Base-by-base conservation (phyloP, 2,113 vertebrate species). In the Leptocoma aspasia region DNA sequence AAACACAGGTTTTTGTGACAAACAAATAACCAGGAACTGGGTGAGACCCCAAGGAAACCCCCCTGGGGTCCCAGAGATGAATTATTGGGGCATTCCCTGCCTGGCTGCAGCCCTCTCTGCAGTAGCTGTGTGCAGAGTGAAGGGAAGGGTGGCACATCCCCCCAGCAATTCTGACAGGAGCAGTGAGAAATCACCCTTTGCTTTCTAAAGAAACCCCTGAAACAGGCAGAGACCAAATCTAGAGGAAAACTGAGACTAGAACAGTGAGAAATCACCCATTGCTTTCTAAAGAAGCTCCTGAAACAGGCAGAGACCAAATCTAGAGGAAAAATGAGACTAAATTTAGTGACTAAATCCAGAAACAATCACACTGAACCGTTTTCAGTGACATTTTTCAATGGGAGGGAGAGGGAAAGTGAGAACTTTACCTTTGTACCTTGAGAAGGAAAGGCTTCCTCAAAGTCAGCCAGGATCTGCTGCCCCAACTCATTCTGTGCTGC, bases 381-480 rank as follows among this genome's bases (percentile, higher is more conserved):
- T 80, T 23, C 79, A 88, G 85, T 10, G 63, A 21, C 5, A 6
- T 14, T 86, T 59, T 33, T 54, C 45, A 73, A 17, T 0, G 19
- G 39, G 68, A 68, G 59, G 52, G 65, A 52, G 56, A 68, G 35
- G 52, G 27, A 54, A 95, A 92, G 26, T 2, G 35, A 90, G 84
- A 90, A 66, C 83, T 78, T 96, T 98, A 99, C 99, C 99, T 99
- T 99, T 87, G 98, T 98, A 19, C 99, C 99, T 97, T 99, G 99
- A 12, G 99, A 98, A 79, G 99, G 99, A 97, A 99, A 99, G 2
- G 99, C 98, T 96, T 99, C 99, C 97, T 99, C 99, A 21, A 99
- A 99, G 95, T 99, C 99, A 22, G 99, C 99, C 96, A 99, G 97
- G 93, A 99, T 99, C 97, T 99, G 99, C 86, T 99, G 99, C 28